These are phyloP conservation scores for Octonoba sinensis DNA, from an alignment of 2,888 invertebrate genomes.

Conservation along the genomic window DNA sequence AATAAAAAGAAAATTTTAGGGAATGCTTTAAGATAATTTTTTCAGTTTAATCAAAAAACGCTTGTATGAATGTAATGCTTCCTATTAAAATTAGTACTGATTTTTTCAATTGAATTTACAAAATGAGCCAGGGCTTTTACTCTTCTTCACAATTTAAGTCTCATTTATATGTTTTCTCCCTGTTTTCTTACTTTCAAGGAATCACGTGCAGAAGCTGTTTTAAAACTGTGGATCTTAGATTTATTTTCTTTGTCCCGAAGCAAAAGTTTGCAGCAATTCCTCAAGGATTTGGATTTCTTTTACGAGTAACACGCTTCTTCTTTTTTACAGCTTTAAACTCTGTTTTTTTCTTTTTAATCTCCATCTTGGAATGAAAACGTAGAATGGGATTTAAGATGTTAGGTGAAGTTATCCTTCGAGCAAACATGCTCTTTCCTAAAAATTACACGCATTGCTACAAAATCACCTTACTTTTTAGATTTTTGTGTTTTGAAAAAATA, in stretches of 20 bases:
- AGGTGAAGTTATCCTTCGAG: not conserved
- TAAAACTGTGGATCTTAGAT: slow-evolving; percentile 21
- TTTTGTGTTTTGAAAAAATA: too few species aligned
- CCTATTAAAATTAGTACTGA: too few species aligned
- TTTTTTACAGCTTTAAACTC: not conserved
- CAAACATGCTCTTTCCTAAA: slow-evolving; percentile 15
- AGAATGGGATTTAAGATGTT: slow-evolving; percentile 17
- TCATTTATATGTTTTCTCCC: not conserved
- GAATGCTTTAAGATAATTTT: too few species aligned
- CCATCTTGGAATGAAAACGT: slow-evolving; percentile 20
- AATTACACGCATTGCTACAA: not conserved
- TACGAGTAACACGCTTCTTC: slow-evolving; percentile 10
- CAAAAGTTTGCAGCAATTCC: slow-evolving; percentile 33
- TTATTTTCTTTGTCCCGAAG: slow-evolving; percentile 19
- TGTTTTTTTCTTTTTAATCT: slow-evolving; percentile 14
- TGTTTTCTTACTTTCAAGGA: not conserved
- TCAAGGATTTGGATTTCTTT: slow-evolving; percentile 17
- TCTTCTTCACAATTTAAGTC: too few species aligned
- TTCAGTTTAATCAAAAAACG: too few species aligned
- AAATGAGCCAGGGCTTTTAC: too few species aligned
- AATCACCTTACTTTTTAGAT: too few species aligned
- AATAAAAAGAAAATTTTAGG: too few species aligned
- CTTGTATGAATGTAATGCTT: too few species aligned
- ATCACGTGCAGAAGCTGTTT: slow-evolving; percentile 4
- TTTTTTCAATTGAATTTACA: too few species aligned